Conservation (phyloP, 2,888 invertebrate genomes). For the Dasysyrphus tricinctus region DNA sequence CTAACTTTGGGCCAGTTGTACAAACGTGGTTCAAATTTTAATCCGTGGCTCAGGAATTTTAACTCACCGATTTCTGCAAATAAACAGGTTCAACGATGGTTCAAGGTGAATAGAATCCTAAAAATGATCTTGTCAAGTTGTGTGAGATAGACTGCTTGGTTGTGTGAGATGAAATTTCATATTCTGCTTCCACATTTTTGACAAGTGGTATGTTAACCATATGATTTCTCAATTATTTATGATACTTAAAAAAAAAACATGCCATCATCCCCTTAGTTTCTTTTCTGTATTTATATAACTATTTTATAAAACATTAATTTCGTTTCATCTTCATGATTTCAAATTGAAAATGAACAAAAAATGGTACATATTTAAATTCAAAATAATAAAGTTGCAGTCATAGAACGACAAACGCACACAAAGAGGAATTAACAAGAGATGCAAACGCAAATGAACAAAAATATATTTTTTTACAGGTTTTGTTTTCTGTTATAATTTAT, state of each 20-base stretch:
- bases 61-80: no score
- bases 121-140: no score
- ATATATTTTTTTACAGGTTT: neutral
- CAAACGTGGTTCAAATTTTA: no score
- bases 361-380: slow-evolving; percentile 1
- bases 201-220: no score
- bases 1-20: no score
- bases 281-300: slow-evolving; percentile 53
- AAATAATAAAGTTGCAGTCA: neutral
- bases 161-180: no score
- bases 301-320: slow-evolving; percentile 59
- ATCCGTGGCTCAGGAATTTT: no score
- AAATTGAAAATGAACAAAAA: slow-evolving; percentile 28
- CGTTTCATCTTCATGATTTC: slow-evolving; percentile 58
- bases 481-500: slow-evolving; percentile 33
- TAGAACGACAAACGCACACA: slow-evolving; percentile 48
- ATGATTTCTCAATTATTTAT: no score
- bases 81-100: no score
- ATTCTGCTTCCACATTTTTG: no score
- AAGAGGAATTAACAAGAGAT: slow-evolving; percentile 35
- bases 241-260: slow-evolving; percentile 2
- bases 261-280: slow-evolving; percentile 38
- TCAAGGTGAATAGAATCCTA: no score
- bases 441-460: slow-evolving; percentile 13
- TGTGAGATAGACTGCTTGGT: no score